A percentile compares a stretch with the other conserved stretches of the same genome.
These are phyloP conservation scores for pig (Sus scrofa) DNA, from an alignment of 2,113 vertebrate genomes.

Conservation along the genomic window T2T-Sscrofa CM000826.6:101777001-101777500, in stretches of 20 bases:
- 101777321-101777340: background rate
- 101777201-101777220: background rate
- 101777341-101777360: background rate
- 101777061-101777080: background rate
- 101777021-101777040: background rate
- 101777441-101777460: conserved; percentile 21
- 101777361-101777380: conserved; percentile 32
- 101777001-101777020: background rate
- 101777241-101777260: background rate
- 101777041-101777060: background rate
- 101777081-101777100: background rate
- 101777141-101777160: background rate
- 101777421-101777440: background rate
- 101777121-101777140: background rate
- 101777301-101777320: background rate
- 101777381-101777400: conserved; percentile 16
- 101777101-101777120: background rate
- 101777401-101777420: background rate
- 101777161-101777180: background rate
- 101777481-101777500: conserved; percentile 40
- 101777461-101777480: conserved; percentile 35
- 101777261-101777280: background rate
- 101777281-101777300: background rate
- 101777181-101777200: background rate
- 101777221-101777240: background rate